Conservation (phyloP, 2,113 vertebrate species). For the Hippolais icterina region DNA sequence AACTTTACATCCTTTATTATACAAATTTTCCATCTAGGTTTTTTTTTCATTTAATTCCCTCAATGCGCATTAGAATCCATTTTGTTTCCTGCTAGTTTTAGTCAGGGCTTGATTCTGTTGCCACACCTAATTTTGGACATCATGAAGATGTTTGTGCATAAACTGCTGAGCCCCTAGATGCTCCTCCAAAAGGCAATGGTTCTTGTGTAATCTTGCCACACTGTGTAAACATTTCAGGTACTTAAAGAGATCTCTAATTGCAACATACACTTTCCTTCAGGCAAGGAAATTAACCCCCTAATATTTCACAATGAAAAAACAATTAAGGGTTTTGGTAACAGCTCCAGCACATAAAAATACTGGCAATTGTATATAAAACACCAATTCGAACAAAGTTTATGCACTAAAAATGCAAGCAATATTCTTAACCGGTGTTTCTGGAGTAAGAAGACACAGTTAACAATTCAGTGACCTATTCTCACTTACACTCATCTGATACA, state of each 20-base stretch:
- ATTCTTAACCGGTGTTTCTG: neutral
- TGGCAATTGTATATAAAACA: neutral
- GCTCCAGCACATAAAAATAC: neutral
- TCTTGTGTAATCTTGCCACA: neutral
- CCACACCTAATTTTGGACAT: neutral
- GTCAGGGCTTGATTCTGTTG: neutral
- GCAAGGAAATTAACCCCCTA: neutral
- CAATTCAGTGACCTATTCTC: neutral
- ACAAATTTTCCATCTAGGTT: neutral
- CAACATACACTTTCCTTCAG: neutral
- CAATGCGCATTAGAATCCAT: accelerated
- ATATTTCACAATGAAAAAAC: neutral
- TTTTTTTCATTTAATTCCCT: neutral
- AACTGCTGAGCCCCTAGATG: neutral
- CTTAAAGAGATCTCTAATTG: neutral
- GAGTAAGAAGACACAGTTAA: neutral
- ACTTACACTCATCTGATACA: neutral
- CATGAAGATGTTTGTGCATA: neutral
- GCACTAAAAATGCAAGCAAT: neutral
- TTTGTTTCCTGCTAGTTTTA: neutral
- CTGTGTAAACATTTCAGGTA: neutral
- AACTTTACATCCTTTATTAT: neutral
- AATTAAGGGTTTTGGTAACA: neutral
- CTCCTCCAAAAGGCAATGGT: neutral
- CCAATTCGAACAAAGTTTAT: neutral